phyloP scores from a whole-genome alignment of 2,797 vertebrate genomes.

The Hippoglossus hippoglossus region DNA sequence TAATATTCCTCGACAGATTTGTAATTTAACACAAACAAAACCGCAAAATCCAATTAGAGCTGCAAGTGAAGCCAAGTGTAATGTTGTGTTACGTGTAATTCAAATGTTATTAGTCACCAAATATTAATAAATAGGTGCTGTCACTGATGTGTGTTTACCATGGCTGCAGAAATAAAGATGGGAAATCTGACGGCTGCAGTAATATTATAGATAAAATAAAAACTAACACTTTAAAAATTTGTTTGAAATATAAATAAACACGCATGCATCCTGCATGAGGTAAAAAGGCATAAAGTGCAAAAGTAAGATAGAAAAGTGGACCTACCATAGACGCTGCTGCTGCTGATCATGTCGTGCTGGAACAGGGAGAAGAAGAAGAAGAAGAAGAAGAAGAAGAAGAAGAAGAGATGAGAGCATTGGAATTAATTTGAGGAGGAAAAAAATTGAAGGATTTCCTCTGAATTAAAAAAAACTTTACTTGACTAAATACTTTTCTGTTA shows the following conservation, averaged over 20 bases:
- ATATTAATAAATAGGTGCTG: conserved; percentile 10
- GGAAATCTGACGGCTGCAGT: too few relatives aligned
- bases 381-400: conserved; percentile 84
- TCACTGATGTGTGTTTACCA: not conserved
- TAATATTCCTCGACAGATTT: conserved; percentile 3
- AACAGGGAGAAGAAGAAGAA: conserved; percentile 74
- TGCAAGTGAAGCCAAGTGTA: conserved; percentile 14
- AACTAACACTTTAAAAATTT: too few relatives aligned
- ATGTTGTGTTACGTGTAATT: not conserved
- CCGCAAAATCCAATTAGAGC: not conserved
- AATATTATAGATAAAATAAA: too few relatives aligned
- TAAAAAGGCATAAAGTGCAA: conserved; percentile 1
- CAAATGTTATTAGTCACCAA: conserved; percentile 18
- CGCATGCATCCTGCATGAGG: too few relatives aligned
- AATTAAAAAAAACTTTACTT: conserved; percentile 60
- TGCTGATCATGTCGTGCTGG: conserved; percentile 99
- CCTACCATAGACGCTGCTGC: conserved; percentile 99
- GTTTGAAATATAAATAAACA: too few relatives aligned
- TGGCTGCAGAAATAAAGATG: too few relatives aligned
- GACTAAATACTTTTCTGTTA: conserved; percentile 71
- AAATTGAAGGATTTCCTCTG: conserved; percentile 82
- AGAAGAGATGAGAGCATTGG: conserved; percentile 81
- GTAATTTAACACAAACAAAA: not conserved
- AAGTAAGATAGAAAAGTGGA: conserved; percentile 84
- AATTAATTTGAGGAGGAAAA: conserved; percentile 85